A percentile compares a stretch with the other conserved stretches of the same genome.
Evolutionary conservation across 2,113 vertebrate genomes (phyloP).

Genomic region (Macrotis lagotis): DNA sequence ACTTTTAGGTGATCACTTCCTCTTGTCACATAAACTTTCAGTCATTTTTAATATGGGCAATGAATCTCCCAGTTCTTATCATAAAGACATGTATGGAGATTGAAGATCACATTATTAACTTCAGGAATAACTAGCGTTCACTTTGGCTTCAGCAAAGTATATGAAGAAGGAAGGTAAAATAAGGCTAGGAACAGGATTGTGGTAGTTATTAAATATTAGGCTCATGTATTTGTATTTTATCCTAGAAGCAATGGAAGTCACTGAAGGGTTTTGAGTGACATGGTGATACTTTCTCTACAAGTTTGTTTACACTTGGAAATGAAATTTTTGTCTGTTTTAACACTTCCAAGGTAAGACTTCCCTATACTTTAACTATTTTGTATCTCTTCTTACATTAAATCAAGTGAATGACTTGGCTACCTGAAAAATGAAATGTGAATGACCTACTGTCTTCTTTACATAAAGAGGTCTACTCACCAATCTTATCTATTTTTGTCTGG

Average conservation of each 20-base stretch:
- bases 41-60: too few relatives aligned
- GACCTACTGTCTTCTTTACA: not conserved
- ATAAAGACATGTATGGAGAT: not conserved
- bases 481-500: not conserved
- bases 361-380: not conserved
- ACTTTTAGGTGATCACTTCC: too few relatives aligned
- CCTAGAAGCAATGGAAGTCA: not conserved
- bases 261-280: not conserved
- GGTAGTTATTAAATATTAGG: not conserved
- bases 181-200: not conserved
- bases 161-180: not conserved
- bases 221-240: not conserved
- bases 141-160: not conserved
- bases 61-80: too few relatives aligned
- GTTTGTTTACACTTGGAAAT: not conserved
- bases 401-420: not conserved
- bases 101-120: not conserved
- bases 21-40: too few relatives aligned
- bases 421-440: not conserved
- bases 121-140: not conserved
- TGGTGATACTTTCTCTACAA: not conserved
- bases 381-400: not conserved
- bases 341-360: not conserved
- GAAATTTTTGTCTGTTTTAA: not conserved
- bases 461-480: not conserved